Evolutionary conservation across 1,140 invertebrate genomes (phyloP).

Genomic region (Globodera ellingtonae): DNA sequence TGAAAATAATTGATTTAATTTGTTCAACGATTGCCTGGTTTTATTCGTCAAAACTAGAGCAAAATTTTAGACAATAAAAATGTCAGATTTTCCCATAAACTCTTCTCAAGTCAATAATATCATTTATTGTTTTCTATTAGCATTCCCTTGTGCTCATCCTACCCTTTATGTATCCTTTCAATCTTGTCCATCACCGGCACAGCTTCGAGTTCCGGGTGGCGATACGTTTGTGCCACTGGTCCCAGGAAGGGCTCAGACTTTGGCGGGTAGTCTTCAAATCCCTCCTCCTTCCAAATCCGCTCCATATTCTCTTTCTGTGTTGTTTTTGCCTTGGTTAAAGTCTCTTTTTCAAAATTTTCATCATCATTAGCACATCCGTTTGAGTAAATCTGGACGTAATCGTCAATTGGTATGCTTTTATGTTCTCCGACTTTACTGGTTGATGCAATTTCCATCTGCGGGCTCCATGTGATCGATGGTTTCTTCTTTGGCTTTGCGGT

Average conservation of each 20-base stretch:
- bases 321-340: neutral
- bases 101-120: too few species aligned
- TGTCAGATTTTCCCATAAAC: too few species aligned
- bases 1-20: neutral
- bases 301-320: neutral
- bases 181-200: neutral
- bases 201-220: neutral
- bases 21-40: too few species aligned
- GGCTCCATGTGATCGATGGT: constrained; percentile 7
- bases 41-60: too few species aligned
- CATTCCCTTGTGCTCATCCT: neutral
- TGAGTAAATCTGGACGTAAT: constrained; percentile 23
- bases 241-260: constrained; percentile 2
- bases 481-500: neutral
- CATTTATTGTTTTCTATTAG: neutral
- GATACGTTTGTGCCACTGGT: neutral
- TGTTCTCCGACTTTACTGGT: constrained; percentile 12
- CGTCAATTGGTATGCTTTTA: constrained; percentile 21
- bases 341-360: neutral
- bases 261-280: neutral
- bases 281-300: neutral
- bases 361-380: constrained; percentile 8
- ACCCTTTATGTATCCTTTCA: constrained; percentile 7
- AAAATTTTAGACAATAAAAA: too few species aligned
- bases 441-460: constrained; percentile 5